A percentile compares a stretch with the other conserved stretches of the same genome.
These are phyloP conservation scores for Galeopsomyia nigrocyanea DNA, from an alignment of 2,888 invertebrate genomes.

Conservation along the genomic window DNA sequence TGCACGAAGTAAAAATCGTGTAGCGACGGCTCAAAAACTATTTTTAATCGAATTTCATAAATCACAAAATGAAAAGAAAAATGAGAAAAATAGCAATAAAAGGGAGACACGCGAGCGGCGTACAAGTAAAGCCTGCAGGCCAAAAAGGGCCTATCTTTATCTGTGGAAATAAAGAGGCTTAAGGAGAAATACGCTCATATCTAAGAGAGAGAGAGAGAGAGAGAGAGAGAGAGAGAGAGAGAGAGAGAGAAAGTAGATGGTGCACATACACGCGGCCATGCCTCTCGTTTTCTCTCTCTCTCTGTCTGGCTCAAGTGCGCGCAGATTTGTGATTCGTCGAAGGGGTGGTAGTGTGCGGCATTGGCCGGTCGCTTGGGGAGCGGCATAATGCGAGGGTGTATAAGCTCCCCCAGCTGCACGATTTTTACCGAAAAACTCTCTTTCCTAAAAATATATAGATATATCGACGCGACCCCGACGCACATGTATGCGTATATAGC, in stretches of 20 bases:
- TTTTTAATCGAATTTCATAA: no score
- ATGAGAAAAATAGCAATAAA: no score
- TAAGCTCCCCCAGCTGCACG: slow-evolving; percentile 20
- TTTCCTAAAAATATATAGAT: slow-evolving; percentile 35
- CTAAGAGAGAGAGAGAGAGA: no score
- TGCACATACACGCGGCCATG: no score
- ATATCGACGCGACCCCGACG: background rate
- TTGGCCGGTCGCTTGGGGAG: slow-evolving; percentile 16
- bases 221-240: no score
- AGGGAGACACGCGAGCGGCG: background rate
- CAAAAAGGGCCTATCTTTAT: no score
- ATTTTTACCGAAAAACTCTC: slow-evolving; percentile 41
- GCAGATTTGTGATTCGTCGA: slow-evolving; percentile 36
- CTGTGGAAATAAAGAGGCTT: slow-evolving; percentile 20
- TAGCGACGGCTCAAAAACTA: no score
- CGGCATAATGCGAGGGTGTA: slow-evolving; percentile 43
- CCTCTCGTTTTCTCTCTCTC: background rate
- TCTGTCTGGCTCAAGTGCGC: slow-evolving; percentile 5
- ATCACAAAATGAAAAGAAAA: no score
- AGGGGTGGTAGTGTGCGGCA: slow-evolving; percentile 16
- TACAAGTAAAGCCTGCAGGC: no score
- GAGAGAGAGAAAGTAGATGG: no score
- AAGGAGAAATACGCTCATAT: background rate
- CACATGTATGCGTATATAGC: background rate
- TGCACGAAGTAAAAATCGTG: no score